Base-by-base conservation (phyloP, 2,888 invertebrate genomes). In the Ectemnius continuus region DNA sequence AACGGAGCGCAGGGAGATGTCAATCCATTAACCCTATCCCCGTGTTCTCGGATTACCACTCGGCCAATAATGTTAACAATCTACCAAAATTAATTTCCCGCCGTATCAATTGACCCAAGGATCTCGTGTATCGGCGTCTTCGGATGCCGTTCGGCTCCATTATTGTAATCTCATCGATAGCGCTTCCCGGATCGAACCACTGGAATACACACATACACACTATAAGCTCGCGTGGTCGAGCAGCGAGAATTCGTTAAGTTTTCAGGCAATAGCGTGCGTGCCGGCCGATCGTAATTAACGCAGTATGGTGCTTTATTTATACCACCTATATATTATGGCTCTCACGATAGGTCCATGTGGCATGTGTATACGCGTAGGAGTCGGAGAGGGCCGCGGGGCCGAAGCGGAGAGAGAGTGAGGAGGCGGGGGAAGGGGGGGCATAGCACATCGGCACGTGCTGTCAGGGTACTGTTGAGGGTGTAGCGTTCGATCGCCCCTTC, bases 371-470 rank as follows among this genome's bases (percentile, higher is more conserved):
- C 26, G 23, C 45, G 46, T 45, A 48, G 8, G 26, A 45, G 52
- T 58, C 2, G 61, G 11, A 60, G 36, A 46, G n/a, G 8, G 52
- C 70, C 71, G 61, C 73, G 70, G 69, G 58, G 68, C 16, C 5
- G 0, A 20, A 71, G 46, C 65, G 52, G 68, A 62, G 70, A 56
- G 61, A 68, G 68, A 62, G 70, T 48, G 61, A 68, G 47, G 59
- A 16, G 28, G 61, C 73, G 58, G 75, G 72, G 76, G 80, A 79
- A 82, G 86, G 63, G 61, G 73, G 56, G 75, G 74, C 77, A 76
- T 79, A 79, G 82, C 86, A 85, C 85, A 87, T 86, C 84, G 88
- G 88, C 88, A 89, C 88, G 89, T 88, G 89, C 85, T 88, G 75
- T 73, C 79, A 74, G 78, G 79, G 48, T 67, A 48, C 72, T 61